A percentile compares a stretch with the other conserved stretches of the same genome.
Evolutionary conservation across 2,113 vertebrate species (phyloP).

Genomic region (Misgurnus mizolepis): DNA sequence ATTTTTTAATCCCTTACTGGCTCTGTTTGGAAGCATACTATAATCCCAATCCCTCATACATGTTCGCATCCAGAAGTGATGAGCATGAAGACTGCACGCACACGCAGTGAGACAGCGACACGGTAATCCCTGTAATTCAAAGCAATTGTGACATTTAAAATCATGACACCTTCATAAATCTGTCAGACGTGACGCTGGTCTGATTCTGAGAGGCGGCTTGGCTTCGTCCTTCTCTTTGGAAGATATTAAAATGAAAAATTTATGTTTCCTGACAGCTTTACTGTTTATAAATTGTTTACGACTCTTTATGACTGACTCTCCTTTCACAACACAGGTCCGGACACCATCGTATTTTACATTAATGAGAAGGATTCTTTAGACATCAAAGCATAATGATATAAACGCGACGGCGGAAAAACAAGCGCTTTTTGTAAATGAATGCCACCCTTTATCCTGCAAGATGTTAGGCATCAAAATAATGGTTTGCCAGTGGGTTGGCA

Average conservation of each 20-base stretch:
- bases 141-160: conserved; percentile 41
- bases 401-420: not conserved
- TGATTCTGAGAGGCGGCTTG: conserved; percentile 45
- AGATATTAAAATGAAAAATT: conserved; percentile 23
- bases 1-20: conserved; percentile 19
- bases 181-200: conserved; percentile 39
- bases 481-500: conserved; percentile 33
- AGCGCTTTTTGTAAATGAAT: conserved; percentile 19
- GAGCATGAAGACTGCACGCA: not conserved
- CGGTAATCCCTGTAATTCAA: conserved; percentile 43
- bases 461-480: conserved; percentile 30
- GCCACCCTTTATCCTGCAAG: conserved; percentile 25
- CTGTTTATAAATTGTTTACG: conserved; percentile 34
- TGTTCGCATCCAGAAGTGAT: not conserved
- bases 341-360: not conserved
- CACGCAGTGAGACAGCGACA: not conserved
- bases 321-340: not conserved
- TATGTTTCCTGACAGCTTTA: conserved; percentile 42
- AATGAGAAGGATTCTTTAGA: conserved; percentile 4
- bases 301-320: not conserved
- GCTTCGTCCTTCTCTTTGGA: conserved; percentile 23
- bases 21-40: conserved; percentile 34
- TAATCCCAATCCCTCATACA: conserved; percentile 43
- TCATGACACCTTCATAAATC: conserved; percentile 52
- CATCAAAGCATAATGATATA: conserved; percentile 15